A percentile compares a stretch with the other conserved stretches of the same genome.
Conservation (phyloP, 2,113 vertebrate genomes). For the Macquaria australasica region DNA sequence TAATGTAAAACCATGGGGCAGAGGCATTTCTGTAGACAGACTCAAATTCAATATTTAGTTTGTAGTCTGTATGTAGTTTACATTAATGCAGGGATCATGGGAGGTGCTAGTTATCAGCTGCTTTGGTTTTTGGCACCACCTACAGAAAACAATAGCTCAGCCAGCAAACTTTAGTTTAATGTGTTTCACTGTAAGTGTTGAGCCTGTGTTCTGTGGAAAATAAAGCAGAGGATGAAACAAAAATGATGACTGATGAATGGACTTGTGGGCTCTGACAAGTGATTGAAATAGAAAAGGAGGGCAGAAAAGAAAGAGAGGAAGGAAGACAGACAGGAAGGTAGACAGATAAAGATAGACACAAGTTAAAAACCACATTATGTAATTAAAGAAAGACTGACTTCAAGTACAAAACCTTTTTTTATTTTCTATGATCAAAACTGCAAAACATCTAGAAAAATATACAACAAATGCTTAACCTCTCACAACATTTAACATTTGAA, state of each 20-base stretch:
- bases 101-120: neutral
- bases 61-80: neutral
- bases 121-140: neutral
- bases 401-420: constrained; percentile 87
- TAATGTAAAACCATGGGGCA: no score
- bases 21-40: neutral
- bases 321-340: neutral
- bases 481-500: constrained; percentile 86
- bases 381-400: constrained; percentile 41
- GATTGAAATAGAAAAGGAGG: neutral
- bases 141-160: neutral
- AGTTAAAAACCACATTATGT: neutral
- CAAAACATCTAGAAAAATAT: constrained; percentile 92
- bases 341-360: neutral
- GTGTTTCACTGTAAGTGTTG: neutral
- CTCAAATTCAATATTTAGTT: neutral
- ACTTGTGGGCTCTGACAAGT: neutral
- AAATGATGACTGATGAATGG: neutral
- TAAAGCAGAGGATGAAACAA: neutral
- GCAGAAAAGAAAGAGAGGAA: neutral
- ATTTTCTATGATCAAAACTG: constrained; percentile 87
- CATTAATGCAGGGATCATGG: neutral
- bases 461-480: constrained; percentile 87
- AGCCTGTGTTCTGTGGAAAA: neutral
- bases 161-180: neutral